phyloP scores from a whole-genome alignment of 1,140 invertebrate genomes.

The Varroa destructor region DNA sequence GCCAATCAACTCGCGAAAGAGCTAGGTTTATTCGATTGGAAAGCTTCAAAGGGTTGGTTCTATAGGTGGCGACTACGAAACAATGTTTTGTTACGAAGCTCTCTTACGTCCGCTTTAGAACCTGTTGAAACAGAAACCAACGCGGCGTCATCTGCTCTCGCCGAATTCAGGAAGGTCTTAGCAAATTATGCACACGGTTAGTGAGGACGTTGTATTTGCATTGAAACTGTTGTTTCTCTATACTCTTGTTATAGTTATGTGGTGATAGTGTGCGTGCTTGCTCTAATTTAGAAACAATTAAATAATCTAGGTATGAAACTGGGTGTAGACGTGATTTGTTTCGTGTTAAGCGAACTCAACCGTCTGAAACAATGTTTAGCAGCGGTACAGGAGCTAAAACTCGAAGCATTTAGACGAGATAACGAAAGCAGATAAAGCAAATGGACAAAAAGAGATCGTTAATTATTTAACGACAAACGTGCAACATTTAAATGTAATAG shows the following conservation, averaged over 20 bases:
- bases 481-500: too few species aligned
- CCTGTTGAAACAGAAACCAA: background rate
- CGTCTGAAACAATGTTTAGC: too few species aligned
- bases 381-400: too few species aligned
- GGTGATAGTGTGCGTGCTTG: too few species aligned
- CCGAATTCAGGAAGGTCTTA: slow-evolving; percentile 3
- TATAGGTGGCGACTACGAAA: slow-evolving; percentile 19
- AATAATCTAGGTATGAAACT: background rate
- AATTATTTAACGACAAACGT: too few species aligned
- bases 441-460: too few species aligned
- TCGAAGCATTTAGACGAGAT: too few species aligned
- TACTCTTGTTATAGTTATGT: too few species aligned
- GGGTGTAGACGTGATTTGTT: too few species aligned
- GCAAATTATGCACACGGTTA: slow-evolving; percentile 7
- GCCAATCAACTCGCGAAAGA: slow-evolving; percentile 23
- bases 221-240: background rate
- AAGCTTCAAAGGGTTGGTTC: slow-evolving; percentile 21
- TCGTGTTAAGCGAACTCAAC: too few species aligned
- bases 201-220: background rate
- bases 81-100: background rate
- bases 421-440: too few species aligned
- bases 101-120: background rate
- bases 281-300: background rate
- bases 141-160: background rate
- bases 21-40: slow-evolving; percentile 8